These are phyloP conservation scores for Phylloscopus trochilus DNA, from an alignment of 2,113 vertebrate genomes.

Conservation along the genomic window DNA sequence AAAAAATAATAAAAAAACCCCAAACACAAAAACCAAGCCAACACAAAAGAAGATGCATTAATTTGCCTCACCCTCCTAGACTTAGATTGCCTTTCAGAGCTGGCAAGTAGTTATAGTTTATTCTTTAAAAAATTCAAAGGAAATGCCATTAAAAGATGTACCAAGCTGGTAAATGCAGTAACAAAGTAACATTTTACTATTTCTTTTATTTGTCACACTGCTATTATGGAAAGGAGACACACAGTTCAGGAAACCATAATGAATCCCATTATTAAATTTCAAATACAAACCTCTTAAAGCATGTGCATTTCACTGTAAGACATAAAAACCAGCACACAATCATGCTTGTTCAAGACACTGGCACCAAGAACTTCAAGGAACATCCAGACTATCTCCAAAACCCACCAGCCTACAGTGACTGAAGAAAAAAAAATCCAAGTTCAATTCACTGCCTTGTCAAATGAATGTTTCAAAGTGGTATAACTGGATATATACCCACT, in stretches of 20 bases:
- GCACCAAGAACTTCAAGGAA: background rate
- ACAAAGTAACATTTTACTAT: background rate
- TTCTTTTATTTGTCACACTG: background rate
- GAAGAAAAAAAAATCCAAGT: background rate
- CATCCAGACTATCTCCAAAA: background rate
- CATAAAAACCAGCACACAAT: background rate
- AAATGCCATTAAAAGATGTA: background rate
- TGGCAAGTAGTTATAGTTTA: background rate
- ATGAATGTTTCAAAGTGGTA: background rate
- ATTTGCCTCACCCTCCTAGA: background rate
- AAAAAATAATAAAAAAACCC: background rate
- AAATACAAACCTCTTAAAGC: background rate
- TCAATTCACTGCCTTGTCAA: background rate
- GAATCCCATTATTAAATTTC: background rate
- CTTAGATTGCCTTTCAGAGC: background rate
- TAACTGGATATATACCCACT: background rate
- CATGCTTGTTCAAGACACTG: background rate
- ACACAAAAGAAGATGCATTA: background rate
- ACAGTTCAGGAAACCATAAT: slow-evolving; percentile 6
- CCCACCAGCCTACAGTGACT: background rate
- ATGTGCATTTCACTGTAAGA: background rate
- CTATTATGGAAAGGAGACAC: background rate
- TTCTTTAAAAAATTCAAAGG: slow-evolving; percentile 38
- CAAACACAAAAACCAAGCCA: background rate
- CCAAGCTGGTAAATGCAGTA: background rate